Conservation (phyloP, 2,888 invertebrate genomes). For the Cataglyphis altisquamis region DNA sequence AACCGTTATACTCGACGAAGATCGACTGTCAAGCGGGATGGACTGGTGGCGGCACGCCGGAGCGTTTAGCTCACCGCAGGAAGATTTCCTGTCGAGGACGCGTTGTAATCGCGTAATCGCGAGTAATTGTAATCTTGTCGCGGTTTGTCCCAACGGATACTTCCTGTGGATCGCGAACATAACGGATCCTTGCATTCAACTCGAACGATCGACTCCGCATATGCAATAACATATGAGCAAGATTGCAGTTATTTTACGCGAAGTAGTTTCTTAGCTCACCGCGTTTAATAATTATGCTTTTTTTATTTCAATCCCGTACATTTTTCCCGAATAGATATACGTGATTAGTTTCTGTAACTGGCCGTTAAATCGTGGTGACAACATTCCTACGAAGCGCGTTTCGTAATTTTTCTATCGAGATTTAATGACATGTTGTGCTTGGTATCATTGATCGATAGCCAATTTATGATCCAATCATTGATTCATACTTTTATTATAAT, state of each 20-base stretch:
- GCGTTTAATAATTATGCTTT: constrained; percentile 18
- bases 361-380: not conserved
- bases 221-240: not conserved
- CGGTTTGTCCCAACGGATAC: constrained; percentile 25
- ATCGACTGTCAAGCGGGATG: constrained; percentile 33
- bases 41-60: not conserved
- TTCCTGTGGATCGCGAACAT: constrained; percentile 66
- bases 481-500: constrained; percentile 5
- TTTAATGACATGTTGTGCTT: constrained; percentile 4
- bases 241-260: constrained; percentile 1
- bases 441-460: not conserved
- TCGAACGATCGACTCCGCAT: constrained; percentile 36
- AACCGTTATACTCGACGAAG: constrained; percentile 53
- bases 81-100: constrained; percentile 21
- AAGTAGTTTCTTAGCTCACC: not conserved
- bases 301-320: not conserved
- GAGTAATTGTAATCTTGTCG: constrained; percentile 45
- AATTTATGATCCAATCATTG: constrained; percentile 10
- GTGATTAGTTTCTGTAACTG: constrained; percentile 1
- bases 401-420: not conserved
- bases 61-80: constrained; percentile 32
- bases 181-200: constrained; percentile 60
- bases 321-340: constrained; percentile 4
- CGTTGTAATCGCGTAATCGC: not conserved
- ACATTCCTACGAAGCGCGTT: constrained; percentile 1